These are phyloP conservation scores for Andrena bicolor DNA, from an alignment of 2,888 invertebrate genomes.

Conservation along the genomic window DNA sequence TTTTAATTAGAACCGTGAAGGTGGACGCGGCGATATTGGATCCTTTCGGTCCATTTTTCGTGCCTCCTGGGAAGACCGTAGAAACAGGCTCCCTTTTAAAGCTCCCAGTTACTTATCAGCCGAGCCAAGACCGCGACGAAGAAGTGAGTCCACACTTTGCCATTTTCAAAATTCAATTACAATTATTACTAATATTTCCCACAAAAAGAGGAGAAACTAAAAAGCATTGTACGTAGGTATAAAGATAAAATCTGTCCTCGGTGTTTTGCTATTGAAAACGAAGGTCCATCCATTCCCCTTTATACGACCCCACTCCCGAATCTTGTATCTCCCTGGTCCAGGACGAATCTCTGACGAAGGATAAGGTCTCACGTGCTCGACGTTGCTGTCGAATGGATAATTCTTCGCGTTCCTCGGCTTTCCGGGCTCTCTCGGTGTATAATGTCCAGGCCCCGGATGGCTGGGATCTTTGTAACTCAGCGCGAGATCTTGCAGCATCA, in stretches of 20 bases:
- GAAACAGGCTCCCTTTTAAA: conserved; percentile 59
- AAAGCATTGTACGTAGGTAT: conserved; percentile 44
- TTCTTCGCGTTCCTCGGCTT: conserved; percentile 35
- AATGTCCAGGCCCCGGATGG: conserved; percentile 87
- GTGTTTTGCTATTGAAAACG: conserved; percentile 70
- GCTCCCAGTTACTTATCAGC: conserved; percentile 54
- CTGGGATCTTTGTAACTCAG: conserved; percentile 85
- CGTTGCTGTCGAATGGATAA: conserved; percentile 63
- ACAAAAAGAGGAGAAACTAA: conserved; percentile 18
- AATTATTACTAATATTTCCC: neutral
- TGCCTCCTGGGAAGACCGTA: conserved; percentile 53
- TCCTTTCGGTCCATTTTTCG: conserved; percentile 57
- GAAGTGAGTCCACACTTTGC: conserved; percentile 19
- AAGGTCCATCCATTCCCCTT: conserved; percentile 70
- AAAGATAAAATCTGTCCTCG: conserved; percentile 39
- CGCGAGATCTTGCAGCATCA: conserved; percentile 85
- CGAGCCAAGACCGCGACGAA: neutral
- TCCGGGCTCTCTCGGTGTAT: conserved; percentile 70
- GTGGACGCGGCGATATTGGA: conserved; percentile 31
- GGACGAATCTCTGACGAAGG: conserved; percentile 52
- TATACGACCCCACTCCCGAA: conserved; percentile 46
- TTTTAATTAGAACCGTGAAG: conserved; percentile 32
- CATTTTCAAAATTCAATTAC: neutral
- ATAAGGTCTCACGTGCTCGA: conserved; percentile 46
- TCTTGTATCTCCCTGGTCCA: conserved; percentile 70